Base-by-base conservation (phyloP, 2,888 invertebrate species). In the Limnephilus rhombicus region DNA sequence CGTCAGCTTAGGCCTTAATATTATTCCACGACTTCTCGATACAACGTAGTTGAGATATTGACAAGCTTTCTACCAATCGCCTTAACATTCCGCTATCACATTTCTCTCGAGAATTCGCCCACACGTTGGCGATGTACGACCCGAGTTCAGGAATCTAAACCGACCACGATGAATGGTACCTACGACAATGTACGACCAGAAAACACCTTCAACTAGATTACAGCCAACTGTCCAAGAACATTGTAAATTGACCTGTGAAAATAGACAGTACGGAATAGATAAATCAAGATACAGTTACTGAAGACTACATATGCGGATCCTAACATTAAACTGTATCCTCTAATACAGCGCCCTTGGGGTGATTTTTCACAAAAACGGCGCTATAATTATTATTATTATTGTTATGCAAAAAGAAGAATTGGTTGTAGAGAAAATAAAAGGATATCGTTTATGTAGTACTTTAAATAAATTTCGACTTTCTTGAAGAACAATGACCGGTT, bases 71-170 rank as follows among this genome's bases (percentile, higher is more conserved):
- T 86, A 86, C 86, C 53, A 53, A 89, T 18, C 80, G 88, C 80
- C 80, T 31, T 34, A 37, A 37, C 88, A 89, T 89, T 89, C 80
- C 80, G 18, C 41, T 31, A 34, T 34, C 80, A 80, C 88, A 89
- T 89, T 89, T 89, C 88, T 89, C 88, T 31, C 80, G 86, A 86
- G 86, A 49, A 86, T 31, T 87, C 87, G 87, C 87, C 87, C 87
- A 87, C 87, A 49, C 53, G n/a, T n/a, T 68, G 68, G 24, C 68
- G 68, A 68, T 68, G n/a, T 68, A 68, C 68, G 68, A 68, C 68
- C 68, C 24, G 68, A 68, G 83, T 83, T 41, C 83, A 83, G 24
- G 83, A 83, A 83, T 83, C 83, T 41, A 41, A 83, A n/a, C 41
- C 83, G 83, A 41, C 83, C 83, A 87, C 45, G 49, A 87, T 53